Evolutionary conservation across 1,140 invertebrate species (phyloP).

Genomic region (Teleopsis dalmanni): DNA sequence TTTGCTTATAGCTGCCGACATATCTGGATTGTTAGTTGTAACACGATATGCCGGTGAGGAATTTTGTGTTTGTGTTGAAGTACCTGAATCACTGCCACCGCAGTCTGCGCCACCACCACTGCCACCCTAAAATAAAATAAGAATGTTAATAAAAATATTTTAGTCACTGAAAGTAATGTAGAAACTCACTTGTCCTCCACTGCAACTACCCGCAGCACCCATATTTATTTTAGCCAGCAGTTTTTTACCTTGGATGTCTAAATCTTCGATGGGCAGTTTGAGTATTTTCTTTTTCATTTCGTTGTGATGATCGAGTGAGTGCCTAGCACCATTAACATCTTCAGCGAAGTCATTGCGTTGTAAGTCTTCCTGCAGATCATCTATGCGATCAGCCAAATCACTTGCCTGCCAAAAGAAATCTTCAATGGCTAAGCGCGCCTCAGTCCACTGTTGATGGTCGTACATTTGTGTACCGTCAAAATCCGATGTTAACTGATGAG

Average conservation of each 20-base stretch:
- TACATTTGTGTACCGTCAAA: conserved; percentile 90
- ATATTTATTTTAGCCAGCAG: conserved; percentile 38
- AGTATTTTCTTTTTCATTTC: conserved; percentile 91
- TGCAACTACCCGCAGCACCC: conserved; percentile 12
- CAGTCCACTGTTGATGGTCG: conserved; percentile 95
- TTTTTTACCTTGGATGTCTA: conserved; percentile 62
- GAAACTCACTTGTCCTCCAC: conserved; percentile 18
- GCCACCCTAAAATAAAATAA: conserved; percentile 6
- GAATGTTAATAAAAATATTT: neutral
- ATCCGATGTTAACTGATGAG: conserved; percentile 83
- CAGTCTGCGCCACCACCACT: conserved; percentile 20
- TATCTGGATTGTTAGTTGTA: conserved; percentile 58
- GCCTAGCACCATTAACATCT: conserved; percentile 82
- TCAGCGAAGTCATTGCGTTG: conserved; percentile 85
- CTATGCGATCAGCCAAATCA: conserved; percentile 83
- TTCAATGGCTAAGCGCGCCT: conserved; percentile 85
- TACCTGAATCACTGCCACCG: conserved; percentile 28
- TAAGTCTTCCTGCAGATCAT: conserved; percentile 85
- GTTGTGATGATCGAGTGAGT: conserved; percentile 84
- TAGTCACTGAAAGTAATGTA: neutral
- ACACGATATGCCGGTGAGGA: conserved; percentile 13
- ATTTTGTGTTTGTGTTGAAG: conserved; percentile 23
- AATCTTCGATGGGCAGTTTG: conserved; percentile 86
- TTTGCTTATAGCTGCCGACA: conserved; percentile 55
- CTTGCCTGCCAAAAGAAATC: conserved; percentile 92